Evolutionary conservation across 2,113 vertebrate genomes (phyloP), one percentile per base, ranked within the genome.

Genomic region (Pterocles orientalis): DNA sequence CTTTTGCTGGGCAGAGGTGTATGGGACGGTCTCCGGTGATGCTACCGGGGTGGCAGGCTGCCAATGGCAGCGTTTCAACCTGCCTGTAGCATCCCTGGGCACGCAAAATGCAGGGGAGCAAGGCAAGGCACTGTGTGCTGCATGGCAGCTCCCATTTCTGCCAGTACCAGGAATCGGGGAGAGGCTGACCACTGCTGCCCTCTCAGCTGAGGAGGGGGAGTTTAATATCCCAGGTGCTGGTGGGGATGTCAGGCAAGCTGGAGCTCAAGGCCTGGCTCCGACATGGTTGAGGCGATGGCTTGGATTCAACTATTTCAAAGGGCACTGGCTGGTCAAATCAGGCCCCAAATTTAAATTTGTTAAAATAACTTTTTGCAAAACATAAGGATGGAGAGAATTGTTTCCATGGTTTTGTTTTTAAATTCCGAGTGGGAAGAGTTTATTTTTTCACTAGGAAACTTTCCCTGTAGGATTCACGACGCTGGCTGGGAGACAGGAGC

Each of bases 291-390:
- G 10, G 81, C 4, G 2, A 34, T 94, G 94, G 95, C 87, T n/a
- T 50, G 43, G 58, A 69, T 92, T 94, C 94, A 96, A 95, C 81
- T 95, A 96, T 97, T 95, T 82, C 66, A 80, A 94, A 97, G 95
- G 96, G 87, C 84, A 87, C 62, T 0, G 2, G 70, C 50, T 6
- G 31, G 95, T 96, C 89, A 95, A 65, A 87, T 68, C 18, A 1
- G 92, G 81, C 24, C 87, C 89, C 91, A 91, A 82, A 96, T 97
- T 96, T 95, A 95, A 95, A 96, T 94, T 85, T 72, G 91, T 92
- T 95, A 96, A 97, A 97, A 97, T 96, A 97, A 94, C 94, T 95
- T 96, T 69, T 91, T 87, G 90, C 81, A 90, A 96, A 95, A 96
- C 95, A 93, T 95, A 41, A 75, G 77, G 91, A 92, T 3, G 4